Evolutionary conservation across 2,113 vertebrate species (phyloP).

Genomic region (Xiphophorus hellerii): DNA sequence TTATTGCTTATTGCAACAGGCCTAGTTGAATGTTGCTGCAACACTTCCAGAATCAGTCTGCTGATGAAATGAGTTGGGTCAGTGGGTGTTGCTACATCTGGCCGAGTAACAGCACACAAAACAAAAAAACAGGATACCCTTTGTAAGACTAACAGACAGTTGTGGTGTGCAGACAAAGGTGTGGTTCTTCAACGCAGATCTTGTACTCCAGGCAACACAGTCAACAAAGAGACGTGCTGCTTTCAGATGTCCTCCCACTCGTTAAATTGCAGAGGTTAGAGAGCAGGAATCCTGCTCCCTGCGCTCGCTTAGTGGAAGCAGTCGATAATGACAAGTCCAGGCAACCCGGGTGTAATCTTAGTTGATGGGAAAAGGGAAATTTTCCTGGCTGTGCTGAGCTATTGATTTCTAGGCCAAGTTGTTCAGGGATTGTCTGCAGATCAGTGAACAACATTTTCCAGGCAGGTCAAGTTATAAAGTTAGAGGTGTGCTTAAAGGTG

Average conservation of each 20-base stretch:
- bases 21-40: not conserved
- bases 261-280: constrained; percentile 24
- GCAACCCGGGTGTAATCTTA: constrained; percentile 38
- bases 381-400: constrained; percentile 28
- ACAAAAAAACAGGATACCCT: constrained; percentile 58
- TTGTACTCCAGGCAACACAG: constrained; percentile 65
- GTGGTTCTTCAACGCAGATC: constrained; percentile 61
- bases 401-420: constrained; percentile 28
- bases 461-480: not conserved
- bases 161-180: constrained; percentile 71
- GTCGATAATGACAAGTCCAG: constrained; percentile 64
- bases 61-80: constrained; percentile 37
- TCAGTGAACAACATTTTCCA: not conserved
- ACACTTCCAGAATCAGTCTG: not conserved
- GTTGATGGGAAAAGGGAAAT: constrained; percentile 31
- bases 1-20: no score
- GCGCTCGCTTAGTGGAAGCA: constrained; percentile 32
- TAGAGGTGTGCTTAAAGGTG: not conserved
- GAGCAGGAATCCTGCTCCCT: constrained; percentile 20
- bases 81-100: constrained; percentile 47
- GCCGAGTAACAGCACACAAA: constrained; percentile 18
- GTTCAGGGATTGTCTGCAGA: constrained; percentile 18
- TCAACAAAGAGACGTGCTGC: constrained; percentile 65
- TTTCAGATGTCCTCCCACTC: constrained; percentile 57
- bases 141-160: constrained; percentile 56